Evolutionary conservation across 2,113 vertebrate species (phyloP).

Genomic region (Trichomycterus rosablanca): DNA sequence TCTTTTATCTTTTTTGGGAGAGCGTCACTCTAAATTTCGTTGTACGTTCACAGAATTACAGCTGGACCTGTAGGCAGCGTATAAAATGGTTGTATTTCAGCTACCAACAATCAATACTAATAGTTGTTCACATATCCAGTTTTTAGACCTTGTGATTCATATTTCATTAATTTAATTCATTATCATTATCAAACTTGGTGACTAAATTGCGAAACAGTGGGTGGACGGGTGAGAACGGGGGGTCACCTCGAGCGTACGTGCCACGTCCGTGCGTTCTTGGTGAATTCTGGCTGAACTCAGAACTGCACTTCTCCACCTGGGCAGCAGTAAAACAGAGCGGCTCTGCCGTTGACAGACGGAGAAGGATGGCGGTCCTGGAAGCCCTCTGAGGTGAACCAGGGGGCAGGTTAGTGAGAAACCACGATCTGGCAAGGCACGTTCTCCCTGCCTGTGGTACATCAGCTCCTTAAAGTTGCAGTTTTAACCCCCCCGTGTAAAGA

Average conservation of each 20-base stretch:
- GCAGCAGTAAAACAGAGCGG: slow-evolving; percentile 37
- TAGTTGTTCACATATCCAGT: too few species aligned
- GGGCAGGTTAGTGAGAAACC: slow-evolving; percentile 51
- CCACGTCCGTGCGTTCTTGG: slow-evolving; percentile 24
- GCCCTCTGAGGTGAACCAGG: slow-evolving; percentile 53
- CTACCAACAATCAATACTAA: too few species aligned
- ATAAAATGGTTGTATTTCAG: too few species aligned
- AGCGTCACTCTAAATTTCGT: too few species aligned
- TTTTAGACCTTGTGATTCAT: too few species aligned
- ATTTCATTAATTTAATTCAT: too few species aligned
- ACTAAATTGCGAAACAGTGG: too few species aligned
- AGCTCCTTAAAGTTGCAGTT: slow-evolving; percentile 3
- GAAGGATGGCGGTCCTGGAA: slow-evolving; percentile 42
- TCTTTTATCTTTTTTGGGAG: too few species aligned
- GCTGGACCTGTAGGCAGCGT: too few species aligned
- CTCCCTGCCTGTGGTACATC: slow-evolving; percentile 9
- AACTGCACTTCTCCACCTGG: slow-evolving; percentile 25
- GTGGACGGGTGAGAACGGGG: not conserved
- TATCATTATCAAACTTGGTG: too few species aligned
- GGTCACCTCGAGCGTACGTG: slow-evolving; percentile 16
- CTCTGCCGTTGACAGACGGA: slow-evolving; percentile 49
- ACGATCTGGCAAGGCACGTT: slow-evolving; percentile 11
- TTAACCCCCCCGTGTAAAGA: slow-evolving; percentile 33
- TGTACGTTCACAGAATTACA: too few species aligned
- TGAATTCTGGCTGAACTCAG: slow-evolving; percentile 43